Conservation (phyloP, 2,113 vertebrate genomes). For the Leptodactylus fuscus region DNA sequence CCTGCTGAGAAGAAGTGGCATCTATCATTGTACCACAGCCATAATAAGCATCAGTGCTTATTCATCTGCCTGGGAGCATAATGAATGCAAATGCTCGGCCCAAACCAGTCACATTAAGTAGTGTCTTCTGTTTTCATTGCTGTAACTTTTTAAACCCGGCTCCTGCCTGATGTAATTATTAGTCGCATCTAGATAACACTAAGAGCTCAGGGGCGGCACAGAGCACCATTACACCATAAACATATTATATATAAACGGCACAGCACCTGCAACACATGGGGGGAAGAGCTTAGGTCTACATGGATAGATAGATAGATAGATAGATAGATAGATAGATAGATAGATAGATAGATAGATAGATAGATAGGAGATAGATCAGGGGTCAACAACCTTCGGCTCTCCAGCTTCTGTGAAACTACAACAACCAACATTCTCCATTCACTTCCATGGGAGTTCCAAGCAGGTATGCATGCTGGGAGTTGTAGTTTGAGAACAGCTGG, state of each 20-base stretch:
- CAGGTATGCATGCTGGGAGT: too few species aligned
- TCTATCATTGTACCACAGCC: not conserved
- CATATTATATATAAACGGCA: not conserved
- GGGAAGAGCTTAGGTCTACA: not conserved
- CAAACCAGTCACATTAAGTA: not conserved
- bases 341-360: too few species aligned
- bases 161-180: not conserved
- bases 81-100: not conserved
- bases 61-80: not conserved
- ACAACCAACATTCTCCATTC: too few species aligned
- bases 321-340: constrained; percentile 1
- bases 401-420: too few species aligned
- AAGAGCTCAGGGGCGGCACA: not conserved
- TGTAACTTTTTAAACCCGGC: constrained; percentile 3
- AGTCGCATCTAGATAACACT: not conserved
- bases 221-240: not conserved
- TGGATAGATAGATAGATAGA: too few species aligned
- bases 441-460: too few species aligned
- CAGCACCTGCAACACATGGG: not conserved
- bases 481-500: too few species aligned
- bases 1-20: not conserved
- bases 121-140: not conserved
- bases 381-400: too few species aligned
- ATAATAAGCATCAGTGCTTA: not conserved
- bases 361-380: too few species aligned